Percentiles rank a stretch among this genome's conserved stretches.
These are phyloP conservation scores for Zaprionus nigranus DNA, from an alignment of 1,140 invertebrate genomes.

Conservation along the genomic window DNA sequence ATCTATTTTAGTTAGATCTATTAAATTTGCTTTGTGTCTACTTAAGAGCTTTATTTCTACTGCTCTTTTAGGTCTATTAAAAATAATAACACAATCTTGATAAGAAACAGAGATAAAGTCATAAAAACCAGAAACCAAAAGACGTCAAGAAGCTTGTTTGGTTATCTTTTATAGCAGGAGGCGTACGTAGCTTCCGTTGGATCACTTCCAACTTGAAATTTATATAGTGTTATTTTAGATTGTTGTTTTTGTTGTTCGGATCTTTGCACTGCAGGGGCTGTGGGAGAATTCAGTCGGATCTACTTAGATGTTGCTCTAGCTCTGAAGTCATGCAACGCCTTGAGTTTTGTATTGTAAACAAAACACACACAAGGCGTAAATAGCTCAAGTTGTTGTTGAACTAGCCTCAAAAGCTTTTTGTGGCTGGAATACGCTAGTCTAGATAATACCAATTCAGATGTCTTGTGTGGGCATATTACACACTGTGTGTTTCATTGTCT, in stretches of 20 bases:
- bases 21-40: neutral
- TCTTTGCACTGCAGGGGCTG: conserved; percentile 9
- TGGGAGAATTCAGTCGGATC: conserved; percentile 19
- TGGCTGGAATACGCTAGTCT: conserved; percentile 3
- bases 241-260: conserved; percentile 16
- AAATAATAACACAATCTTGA: neutral
- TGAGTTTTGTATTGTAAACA: conserved; percentile 11
- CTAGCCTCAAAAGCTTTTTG: conserved; percentile 6
- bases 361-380: conserved; percentile 13
- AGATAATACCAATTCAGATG: conserved; percentile 14
- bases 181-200: neutral
- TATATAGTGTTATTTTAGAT: neutral
- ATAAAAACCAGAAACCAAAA: neutral
- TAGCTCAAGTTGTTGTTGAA: conserved; percentile 19
- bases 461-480: conserved; percentile 10
- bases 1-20: neutral
- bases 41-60: neutral
- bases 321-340: conserved; percentile 4
- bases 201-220: neutral
- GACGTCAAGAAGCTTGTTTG: neutral
- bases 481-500: conserved; percentile 48
- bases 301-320: conserved; percentile 11
- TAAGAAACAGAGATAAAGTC: neutral
- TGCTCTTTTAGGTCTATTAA: neutral
- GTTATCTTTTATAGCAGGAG: conserved; percentile 2